Percentiles rank a stretch among this genome's conserved stretches.
These are phyloP conservation scores for Teinopalpus imperialis DNA, from an alignment of 2,888 invertebrate genomes.

Conservation along the genomic window DNA sequence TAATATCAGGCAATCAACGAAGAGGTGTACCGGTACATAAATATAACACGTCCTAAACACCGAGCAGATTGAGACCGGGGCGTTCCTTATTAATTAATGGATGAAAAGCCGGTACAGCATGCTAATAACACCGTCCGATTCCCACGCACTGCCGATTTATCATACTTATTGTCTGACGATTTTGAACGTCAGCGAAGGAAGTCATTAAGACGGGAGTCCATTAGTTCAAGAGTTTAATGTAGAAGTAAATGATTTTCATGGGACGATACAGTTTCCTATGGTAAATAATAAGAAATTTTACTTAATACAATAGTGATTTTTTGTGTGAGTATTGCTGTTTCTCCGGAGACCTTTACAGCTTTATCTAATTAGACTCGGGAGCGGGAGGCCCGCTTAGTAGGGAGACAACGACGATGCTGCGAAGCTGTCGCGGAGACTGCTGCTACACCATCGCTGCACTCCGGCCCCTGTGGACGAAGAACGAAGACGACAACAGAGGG, in stretches of 20 bases:
- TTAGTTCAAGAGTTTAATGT: constrained; percentile 54
- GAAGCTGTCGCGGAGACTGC: too few species aligned
- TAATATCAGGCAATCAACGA: constrained; percentile 68
- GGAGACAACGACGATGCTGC: too few species aligned
- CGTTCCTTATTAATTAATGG: constrained; percentile 76
- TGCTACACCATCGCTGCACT: too few species aligned
- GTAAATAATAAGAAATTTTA: too few species aligned
- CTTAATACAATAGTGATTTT: too few species aligned
- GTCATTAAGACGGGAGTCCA: constrained; percentile 61
- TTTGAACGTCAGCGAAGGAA: constrained; percentile 74
- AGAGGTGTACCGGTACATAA: constrained; percentile 68
- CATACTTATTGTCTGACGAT: constrained; percentile 76
- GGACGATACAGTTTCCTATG: too few species aligned
- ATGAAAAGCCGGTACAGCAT: constrained; percentile 65
- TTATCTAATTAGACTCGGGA: too few species aligned
- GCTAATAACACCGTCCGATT: constrained; percentile 61
- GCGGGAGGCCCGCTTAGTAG: too few species aligned
- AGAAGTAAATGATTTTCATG: constrained; percentile 53
- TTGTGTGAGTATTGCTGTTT: too few species aligned
- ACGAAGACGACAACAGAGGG: too few species aligned
- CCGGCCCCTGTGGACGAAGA: too few species aligned
- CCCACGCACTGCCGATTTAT: constrained; percentile 75
- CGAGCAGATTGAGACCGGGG: constrained; percentile 35
- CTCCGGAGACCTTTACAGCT: too few species aligned
- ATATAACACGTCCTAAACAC: constrained; percentile 47